Base-by-base conservation (phyloP, 2,888 invertebrate species). In the Clostera curtula region DNA sequence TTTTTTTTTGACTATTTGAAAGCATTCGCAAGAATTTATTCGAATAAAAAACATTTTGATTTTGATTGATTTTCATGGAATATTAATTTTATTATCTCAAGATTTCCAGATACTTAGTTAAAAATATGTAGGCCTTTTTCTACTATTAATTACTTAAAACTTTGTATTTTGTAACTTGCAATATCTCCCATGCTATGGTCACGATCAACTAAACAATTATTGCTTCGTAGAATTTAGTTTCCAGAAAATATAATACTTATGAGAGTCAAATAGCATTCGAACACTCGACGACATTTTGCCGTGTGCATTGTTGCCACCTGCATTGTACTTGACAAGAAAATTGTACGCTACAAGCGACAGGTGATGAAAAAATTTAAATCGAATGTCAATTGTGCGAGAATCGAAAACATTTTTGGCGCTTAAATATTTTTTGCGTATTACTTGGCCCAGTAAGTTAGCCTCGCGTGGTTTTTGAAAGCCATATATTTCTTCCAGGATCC, bases 281-380 rank as follows among this genome's bases (percentile, higher is more conserved):
- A 31, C 32, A 43, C 20, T 43, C 32, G 42, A 48, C 60, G 65
- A 65, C 61, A 38, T 65, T 65, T 63, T 69, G n/a, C 62, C 51
- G 46, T 43, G 56, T 43, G 62, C 66, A 67, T 74, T 74, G 72
- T 73, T 58, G 58, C 49, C 50, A 43, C 38, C 41, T 46, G 57
- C 48, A 57, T 68, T 76, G 79, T 65, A 51, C 67, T 69, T 75
- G 79, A 77, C 76, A 60, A 47, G 56, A 64, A 69, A 66, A 70
- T 74, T 71, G 67, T 71, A 72, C 67, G 63, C 53, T 56, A 53
- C 60, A 55, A 50, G 58, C 47, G 43, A 47, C 43, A 43, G 51
- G 51, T 45, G 42, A 37, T 36, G 46, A 54, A 49, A 52, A 48
- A 52, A 42, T 47, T 49, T 46, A 49, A 63, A 65, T 62, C 56